Evolutionary conservation across 2,113 vertebrate species (phyloP), one percentile per base, ranked within the genome.

Genomic region (Ursus arctos): DNA sequence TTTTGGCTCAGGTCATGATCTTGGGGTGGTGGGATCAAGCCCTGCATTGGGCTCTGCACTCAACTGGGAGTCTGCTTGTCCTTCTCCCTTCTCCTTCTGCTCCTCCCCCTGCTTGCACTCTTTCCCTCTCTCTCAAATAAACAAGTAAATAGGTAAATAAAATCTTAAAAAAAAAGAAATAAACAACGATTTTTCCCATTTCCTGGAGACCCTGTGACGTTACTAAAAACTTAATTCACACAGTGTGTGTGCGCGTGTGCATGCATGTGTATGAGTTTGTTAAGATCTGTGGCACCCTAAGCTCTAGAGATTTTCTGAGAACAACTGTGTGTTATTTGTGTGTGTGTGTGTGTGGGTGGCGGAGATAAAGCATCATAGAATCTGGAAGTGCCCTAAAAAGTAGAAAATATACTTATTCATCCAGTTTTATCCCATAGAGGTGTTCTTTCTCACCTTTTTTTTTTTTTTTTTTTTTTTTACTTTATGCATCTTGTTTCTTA

Each of bases 401-500:
- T 69, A 6, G 72, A 82, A 83, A 31, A 8, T 65, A 1, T 51
- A 67, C 57, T 90, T 28, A 63, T 47, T 36, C 9, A 65, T 33
- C 36, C 26, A 84, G n/a, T 85, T 89, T 96, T 97, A 81, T 76
- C 36, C 6, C 74, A 65, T 18, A 57, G n/a, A 83, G 7, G 3
- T 65, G 10, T 72, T 55, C 14, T 59, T 63, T 74, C 33, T 91
- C n/a, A 55, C 59, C 55, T 74, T 77, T 77, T 28, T 76, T 92
- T 28, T 76, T 92, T 90, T 49, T 3, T 36, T 36, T 61, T 74
- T 77, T 77, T 28, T 76, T 92, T 90, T 49, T 3, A 77, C n/a
- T 74, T 84, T 76, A 49, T 59, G 6, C 33, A 84, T 74, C 33
- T 67, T 88, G 7, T 76, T 94, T 94, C 57, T 81, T 94, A 94